Evolutionary conservation across 2,113 vertebrate genomes (phyloP), one percentile per base, ranked within the genome.

Genomic region (Trogon melanurus): DNA sequence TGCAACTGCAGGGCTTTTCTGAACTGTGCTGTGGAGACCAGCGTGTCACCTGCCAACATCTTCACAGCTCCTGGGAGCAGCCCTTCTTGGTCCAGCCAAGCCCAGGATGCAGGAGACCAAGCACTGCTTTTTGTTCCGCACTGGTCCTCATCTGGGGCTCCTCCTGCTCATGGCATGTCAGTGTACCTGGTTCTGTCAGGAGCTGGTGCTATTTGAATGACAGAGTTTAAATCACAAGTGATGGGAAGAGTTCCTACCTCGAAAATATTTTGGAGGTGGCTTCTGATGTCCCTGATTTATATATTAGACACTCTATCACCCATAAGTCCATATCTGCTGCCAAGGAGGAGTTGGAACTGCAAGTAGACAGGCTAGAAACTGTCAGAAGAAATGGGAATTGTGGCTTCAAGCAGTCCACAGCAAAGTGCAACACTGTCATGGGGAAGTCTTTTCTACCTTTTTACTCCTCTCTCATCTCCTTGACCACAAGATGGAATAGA

Each of bases 231-330:
- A 58, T 61, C n/a, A 53, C 12, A 82, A 62, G 23, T 18, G 32
- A 53, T 32, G 36, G 61, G 13, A 64, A 88, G 48, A 51, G 23
- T n/a, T 65, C 61, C 82, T 50, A 16, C 13, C 21, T 38, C 32
- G 25, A 29, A 51, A 67, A 51, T 20, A 3, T 41, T 87, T 54
- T 48, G 25, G 56, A 85, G 88, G 83, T 57, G 62, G 67, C 44
- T 61, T 9, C 17, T 0, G 2, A 9, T 1, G 1, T 56, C 30
- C 22, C 54, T 64, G 58, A 29, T 45, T 64, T 60, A 27, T 38
- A 20, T 9, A 58, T 18, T 16, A 15, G 18, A 41, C 5, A 21
- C 2, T 1, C 22, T 57, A 1, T 27, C n/a, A 30, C 32, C 32
- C 88, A 70, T 66, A 32, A 29, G 30, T 62, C 19, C 1, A 0